Percentiles rank a stretch among this genome's conserved stretches.
phyloP scores from a whole-genome alignment of 1,140 invertebrate genomes.

The Chionoecetes opilio region DNA sequence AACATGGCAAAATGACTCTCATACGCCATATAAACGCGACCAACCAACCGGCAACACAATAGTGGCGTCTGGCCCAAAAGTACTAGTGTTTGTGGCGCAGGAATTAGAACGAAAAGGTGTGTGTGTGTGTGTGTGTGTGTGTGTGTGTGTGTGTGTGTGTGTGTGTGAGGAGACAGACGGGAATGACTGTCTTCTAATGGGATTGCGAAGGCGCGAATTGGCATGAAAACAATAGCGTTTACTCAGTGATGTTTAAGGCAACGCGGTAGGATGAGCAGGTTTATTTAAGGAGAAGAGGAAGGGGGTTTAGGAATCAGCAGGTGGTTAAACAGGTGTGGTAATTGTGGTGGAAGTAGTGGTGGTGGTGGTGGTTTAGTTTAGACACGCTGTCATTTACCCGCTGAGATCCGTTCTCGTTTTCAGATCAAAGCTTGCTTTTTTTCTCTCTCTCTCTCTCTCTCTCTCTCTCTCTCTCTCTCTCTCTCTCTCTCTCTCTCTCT shows the following conservation, averaged over 20 bases:
- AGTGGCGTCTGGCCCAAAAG: not conserved
- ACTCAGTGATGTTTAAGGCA: too few species aligned
- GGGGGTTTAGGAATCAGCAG: not conserved
- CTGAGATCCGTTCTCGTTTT: not conserved
- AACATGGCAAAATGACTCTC: conserved; percentile 44
- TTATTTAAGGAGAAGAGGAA: not conserved
- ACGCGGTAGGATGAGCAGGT: not conserved
- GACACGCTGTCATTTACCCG: not conserved
- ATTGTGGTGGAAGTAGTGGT: not conserved
- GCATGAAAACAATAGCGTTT: too few species aligned
- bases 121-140: not conserved
- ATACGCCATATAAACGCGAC: conserved; percentile 43
- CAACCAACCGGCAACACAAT: conserved; percentile 16
- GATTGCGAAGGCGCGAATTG: not conserved
- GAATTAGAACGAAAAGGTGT: conserved; percentile 19
- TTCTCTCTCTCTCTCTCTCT: not conserved
- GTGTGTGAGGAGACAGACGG: not conserved
- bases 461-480: conserved; percentile 16
- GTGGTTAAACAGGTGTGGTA: not conserved
- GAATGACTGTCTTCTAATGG: not conserved
- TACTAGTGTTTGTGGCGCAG: not conserved
- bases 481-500: conserved; percentile 46
- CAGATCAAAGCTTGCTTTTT: conserved; percentile 2
- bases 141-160: conserved; percentile 23
- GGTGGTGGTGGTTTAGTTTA: conserved; percentile 24